Evolutionary conservation across 2,888 invertebrate genomes (phyloP), one percentile per base, ranked within the genome.

Genomic region (Drosophila anomalata): DNA sequence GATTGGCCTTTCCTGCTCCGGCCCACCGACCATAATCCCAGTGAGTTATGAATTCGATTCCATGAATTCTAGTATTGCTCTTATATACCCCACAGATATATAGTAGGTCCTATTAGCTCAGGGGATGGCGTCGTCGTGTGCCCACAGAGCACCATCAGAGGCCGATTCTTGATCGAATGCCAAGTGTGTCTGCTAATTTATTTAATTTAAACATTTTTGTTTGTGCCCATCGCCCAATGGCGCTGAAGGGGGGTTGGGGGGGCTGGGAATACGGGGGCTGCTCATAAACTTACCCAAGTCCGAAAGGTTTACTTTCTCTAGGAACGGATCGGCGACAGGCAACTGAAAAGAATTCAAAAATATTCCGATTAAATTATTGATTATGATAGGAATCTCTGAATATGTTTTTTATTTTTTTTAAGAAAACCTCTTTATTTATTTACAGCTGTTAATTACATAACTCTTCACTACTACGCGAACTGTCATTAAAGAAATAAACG

Each of bases 291-390:
- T 92, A 96, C 95, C 95, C 87, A 95, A 93, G 93, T 96, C 95
- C 53, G 95, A 94, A 79, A 95, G 92, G 90, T 94, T 95, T 84
- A 95, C 95, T 94, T 97, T 97, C 92, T 97, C 97, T 93, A 97
- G 92, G 93, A 97, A 97, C 50, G 97, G 97, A 93, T 97, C 97
- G 54, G 96, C 97, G 56, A 96, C 96, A 67, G 97, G 97, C 89
- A 97, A 93, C 97, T 97, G 94, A 60, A 95, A 84, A 26, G 7
- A 94, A 77, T 39, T 12, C 14, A 14, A 39, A 63, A 67, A 44
- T 74, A 60, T 50, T 57, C 22, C 44, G 39, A 51, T 61, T 14
- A 33, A 36, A 41, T 14, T n/a, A 36, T 36, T n/a, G n/a, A 6
- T 14, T 36, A 36, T 36, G n/a, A 36, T 6, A 12, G 14, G 14